Percentiles rank a stretch among this genome's conserved stretches.
Conservation (phyloP, 2,113 vertebrate genomes). For the Cyanoderma ruficeps region DNA sequence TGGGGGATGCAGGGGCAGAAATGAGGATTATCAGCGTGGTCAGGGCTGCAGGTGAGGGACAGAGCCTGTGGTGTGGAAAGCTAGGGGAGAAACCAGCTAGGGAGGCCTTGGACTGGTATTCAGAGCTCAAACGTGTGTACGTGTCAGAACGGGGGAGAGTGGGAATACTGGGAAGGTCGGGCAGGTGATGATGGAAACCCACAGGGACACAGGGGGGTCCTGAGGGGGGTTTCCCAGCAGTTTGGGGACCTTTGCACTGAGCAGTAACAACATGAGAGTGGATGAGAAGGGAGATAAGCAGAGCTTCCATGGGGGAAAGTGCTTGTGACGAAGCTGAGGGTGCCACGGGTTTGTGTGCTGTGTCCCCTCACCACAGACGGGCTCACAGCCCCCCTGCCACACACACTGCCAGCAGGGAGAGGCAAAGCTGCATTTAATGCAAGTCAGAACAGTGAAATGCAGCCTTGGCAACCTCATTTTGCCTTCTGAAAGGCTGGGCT, state of each 20-base stretch:
- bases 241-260: fast-evolving
- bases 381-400: background rate
- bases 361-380: fast-evolving
- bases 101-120: background rate
- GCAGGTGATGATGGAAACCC: background rate
- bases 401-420: background rate
- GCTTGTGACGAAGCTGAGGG: background rate
- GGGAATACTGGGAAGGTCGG: fast-evolving
- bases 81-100: background rate
- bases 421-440: fast-evolving
- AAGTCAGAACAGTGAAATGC: fast-evolving
- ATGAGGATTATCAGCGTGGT: background rate
- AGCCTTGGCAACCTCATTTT: background rate
- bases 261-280: background rate
- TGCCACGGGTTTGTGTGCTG: background rate
- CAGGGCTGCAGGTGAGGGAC: background rate
- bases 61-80: background rate
- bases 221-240: fast-evolving
- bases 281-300: fast-evolving
- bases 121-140: background rate
- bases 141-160: background rate
- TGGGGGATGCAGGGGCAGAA: background rate
- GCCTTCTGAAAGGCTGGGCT: background rate
- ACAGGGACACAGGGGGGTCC: fast-evolving
- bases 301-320: fast-evolving